phyloP scores from a whole-genome alignment of 30 jellyfish, hydroid and myxozoan genomes.

The Aurelia aurita complex sp. Pacific region DNA sequence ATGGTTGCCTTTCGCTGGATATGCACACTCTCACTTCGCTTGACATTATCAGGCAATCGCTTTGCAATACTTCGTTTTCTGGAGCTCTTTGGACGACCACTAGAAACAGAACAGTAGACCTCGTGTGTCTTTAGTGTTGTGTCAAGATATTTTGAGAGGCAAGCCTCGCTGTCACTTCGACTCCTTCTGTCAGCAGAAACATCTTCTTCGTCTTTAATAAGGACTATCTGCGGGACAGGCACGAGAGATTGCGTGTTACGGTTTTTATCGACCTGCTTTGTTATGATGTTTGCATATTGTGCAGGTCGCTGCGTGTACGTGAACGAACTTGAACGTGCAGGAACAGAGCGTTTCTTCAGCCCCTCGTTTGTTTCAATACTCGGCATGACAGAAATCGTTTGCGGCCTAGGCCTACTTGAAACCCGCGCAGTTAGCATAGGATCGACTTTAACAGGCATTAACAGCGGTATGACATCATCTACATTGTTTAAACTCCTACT shows the following conservation, averaged over 20 bases:
- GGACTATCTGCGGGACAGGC: no score
- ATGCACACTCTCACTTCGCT: conserved; percentile 67
- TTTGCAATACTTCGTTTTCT: conserved; percentile 33
- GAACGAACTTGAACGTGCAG: conserved; percentile 21
- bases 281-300: no score
- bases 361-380: not conserved
- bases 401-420: conserved; percentile 28
- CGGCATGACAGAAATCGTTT: conserved; percentile 36
- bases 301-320: no score
- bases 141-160: conserved; percentile 83
- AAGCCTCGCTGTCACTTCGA: conserved; percentile 35
- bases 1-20: conserved; percentile 85
- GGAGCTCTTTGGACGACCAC: conserved; percentile 48
- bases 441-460: conserved; percentile 48
- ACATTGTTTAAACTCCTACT: not conserved
- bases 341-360: conserved; percentile 7
- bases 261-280: no score
- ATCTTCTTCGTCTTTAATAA: conserved; percentile 5
- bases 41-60: conserved; percentile 56
- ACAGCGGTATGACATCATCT: not conserved
- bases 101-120: conserved; percentile 64
- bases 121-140: conserved; percentile 69
- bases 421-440: conserved; percentile 54
- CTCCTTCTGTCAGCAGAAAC: not conserved
- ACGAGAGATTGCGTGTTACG: no score